phyloP scores from a whole-genome alignment of 1,140 invertebrate species.

The Subanguina moxae region DNA sequence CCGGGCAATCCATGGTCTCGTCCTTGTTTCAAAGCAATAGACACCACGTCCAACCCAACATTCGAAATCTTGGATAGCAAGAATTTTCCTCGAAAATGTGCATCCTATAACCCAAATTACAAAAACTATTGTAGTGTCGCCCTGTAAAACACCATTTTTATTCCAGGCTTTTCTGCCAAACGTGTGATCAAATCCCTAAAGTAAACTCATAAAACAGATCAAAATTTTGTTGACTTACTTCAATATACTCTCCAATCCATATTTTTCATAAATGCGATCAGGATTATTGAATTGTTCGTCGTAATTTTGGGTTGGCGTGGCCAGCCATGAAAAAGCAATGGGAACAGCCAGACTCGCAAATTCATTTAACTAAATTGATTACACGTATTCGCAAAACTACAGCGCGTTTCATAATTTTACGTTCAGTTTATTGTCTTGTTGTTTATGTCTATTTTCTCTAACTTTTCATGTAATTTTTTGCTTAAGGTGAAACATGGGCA shows the following conservation, averaged over 20 bases:
- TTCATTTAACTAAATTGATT: conserved; percentile 31
- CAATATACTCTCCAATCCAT: conserved; percentile 38
- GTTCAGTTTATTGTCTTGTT: no score
- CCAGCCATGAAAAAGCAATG: conserved; percentile 44
- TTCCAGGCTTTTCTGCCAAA: conserved; percentile 32
- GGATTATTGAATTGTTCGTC: conserved; percentile 44
- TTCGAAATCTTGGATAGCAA: conserved; percentile 15
- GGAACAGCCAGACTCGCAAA: conserved; percentile 38
- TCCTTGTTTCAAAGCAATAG: conserved; percentile 40
- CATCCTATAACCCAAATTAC: neutral
- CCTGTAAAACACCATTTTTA: conserved; percentile 41
- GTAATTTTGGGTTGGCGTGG: neutral
- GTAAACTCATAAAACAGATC: neutral
- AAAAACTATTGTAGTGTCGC: no score
- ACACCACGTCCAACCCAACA: conserved; percentile 38
- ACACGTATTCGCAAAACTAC: no score
- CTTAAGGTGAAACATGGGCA: no score
- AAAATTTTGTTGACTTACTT: conserved; percentile 13
- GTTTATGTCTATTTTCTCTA: no score
- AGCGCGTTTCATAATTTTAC: no score
- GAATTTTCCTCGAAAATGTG: conserved; percentile 41
- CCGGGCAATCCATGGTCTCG: conserved; percentile 42
- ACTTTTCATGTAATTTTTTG: no score
- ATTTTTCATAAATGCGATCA: conserved; percentile 26
- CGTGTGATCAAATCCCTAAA: conserved; percentile 42